A percentile compares a stretch with the other conserved stretches of the same genome.
These are phyloP conservation scores for Troides helena DNA, from an alignment of 2,888 invertebrate species.

Conservation along the genomic window DNA sequence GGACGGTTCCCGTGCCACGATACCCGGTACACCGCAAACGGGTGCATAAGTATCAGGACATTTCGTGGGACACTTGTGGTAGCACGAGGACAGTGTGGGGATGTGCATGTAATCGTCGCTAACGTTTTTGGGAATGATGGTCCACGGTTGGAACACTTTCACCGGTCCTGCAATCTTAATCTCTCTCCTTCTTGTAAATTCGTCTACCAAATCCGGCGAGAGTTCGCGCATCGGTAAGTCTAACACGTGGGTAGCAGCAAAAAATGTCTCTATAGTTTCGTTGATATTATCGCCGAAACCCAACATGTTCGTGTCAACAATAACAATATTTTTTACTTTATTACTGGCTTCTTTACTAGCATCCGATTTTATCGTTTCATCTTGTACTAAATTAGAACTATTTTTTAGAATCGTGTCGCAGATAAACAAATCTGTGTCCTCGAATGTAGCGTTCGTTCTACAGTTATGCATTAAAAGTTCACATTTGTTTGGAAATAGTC, in stretches of 20 bases:
- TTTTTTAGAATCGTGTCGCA: constrained; percentile 39
- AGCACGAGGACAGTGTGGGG: constrained; percentile 59
- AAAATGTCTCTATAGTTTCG: constrained; percentile 59
- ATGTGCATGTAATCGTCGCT: constrained; percentile 46
- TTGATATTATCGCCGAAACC: constrained; percentile 49
- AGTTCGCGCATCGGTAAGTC: constrained; percentile 55
- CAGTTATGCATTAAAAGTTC: constrained; percentile 54
- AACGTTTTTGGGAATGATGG: constrained; percentile 49
- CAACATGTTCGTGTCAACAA: constrained; percentile 51
- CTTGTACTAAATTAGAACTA: constrained; percentile 2
- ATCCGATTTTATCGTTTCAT: background rate
- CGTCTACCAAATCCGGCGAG: constrained; percentile 37
- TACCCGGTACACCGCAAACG: constrained; percentile 61
- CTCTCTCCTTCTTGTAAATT: constrained; percentile 46
- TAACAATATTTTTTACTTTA: constrained; percentile 39
- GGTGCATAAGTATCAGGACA: constrained; percentile 66
- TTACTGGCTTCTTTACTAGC: constrained; percentile 1
- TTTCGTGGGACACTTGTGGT: constrained; percentile 63
- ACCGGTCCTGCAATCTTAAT: constrained; percentile 51
- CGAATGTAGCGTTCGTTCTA: constrained; percentile 42
- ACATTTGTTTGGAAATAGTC: constrained; percentile 55
- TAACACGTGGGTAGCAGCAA: constrained; percentile 58
- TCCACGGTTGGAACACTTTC: constrained; percentile 56
- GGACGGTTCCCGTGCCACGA: constrained; percentile 53
- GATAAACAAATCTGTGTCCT: constrained; percentile 47